Evolutionary conservation across 2,113 vertebrate genomes (phyloP).

Genomic region (Archilochus colubris): DNA sequence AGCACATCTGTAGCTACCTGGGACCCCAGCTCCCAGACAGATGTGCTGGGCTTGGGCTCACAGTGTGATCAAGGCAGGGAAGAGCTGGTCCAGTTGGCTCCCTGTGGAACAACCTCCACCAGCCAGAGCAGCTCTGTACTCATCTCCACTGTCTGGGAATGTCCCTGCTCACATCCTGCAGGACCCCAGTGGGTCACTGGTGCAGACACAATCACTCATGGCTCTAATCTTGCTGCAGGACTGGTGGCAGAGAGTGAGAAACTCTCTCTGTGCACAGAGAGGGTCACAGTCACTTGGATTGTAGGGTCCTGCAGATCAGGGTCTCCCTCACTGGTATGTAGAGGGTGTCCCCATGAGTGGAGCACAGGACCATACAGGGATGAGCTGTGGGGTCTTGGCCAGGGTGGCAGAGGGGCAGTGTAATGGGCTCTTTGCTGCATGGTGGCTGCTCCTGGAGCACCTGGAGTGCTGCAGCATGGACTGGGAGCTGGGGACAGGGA

Average conservation of each 20-base stretch:
- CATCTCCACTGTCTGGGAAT: fast-evolving
- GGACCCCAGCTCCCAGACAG: fast-evolving
- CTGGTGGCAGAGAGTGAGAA: fast-evolving
- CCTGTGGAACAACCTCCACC: background rate
- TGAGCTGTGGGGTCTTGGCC: background rate
- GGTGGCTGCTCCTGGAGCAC: background rate
- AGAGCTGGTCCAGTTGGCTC: background rate
- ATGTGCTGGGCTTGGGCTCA: background rate
- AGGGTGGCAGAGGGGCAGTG: background rate
- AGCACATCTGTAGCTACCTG: fast-evolving
- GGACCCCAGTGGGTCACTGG: background rate
- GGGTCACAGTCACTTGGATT: too few relatives aligned
- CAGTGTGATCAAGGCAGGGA: background rate
- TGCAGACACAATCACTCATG: background rate
- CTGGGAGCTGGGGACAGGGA: background rate
- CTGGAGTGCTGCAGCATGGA: background rate
- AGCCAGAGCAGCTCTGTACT: background rate
- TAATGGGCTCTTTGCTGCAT: background rate
- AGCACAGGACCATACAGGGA: background rate
- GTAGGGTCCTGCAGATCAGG: fast-evolving
- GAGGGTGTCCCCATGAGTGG: background rate
- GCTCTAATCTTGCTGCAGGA: background rate
- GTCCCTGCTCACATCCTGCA: background rate
- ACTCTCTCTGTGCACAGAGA: background rate
- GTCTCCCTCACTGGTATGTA: background rate